Percentiles rank a stretch among this genome's conserved stretches.
Conservation (phyloP, 2,113 vertebrate species). For the Leucoraja erinaceus region DNA sequence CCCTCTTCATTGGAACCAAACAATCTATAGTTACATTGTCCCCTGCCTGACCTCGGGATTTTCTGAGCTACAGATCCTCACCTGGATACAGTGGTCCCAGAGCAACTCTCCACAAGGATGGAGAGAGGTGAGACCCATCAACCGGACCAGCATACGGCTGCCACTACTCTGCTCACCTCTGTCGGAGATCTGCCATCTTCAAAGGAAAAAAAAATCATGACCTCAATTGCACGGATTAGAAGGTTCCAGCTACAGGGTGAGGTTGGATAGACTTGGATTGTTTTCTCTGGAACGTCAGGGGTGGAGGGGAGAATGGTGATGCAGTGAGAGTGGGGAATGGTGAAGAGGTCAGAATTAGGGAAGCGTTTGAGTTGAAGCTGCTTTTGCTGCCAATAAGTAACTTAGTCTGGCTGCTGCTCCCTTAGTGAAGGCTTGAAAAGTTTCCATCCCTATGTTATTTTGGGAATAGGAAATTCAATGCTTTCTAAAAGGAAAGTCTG, state of each 20-base stretch:
- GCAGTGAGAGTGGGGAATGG: background rate
- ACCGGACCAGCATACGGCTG: background rate
- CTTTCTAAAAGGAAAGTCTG: background rate
- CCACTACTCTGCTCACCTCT: background rate
- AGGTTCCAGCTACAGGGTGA: too few species aligned
- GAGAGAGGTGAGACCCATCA: background rate
- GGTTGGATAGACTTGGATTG: too few species aligned
- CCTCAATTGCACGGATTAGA: background rate
- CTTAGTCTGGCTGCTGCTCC: background rate
- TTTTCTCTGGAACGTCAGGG: too few species aligned
- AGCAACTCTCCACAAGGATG: background rate
- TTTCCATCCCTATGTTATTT: background rate
- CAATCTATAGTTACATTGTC: background rate
- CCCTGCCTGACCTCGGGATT: background rate
- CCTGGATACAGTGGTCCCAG: background rate
- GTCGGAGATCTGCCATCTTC: background rate
- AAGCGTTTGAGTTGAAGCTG: background rate
- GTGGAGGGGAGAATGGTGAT: too few species aligned
- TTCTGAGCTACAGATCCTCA: background rate
- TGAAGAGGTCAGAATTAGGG: background rate
- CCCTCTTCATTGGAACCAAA: background rate
- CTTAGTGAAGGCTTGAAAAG: background rate
- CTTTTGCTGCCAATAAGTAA: background rate
- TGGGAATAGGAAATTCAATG: background rate
- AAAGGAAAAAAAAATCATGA: background rate